Evolutionary conservation across 1,140 invertebrate species (phyloP).

Genomic region (Sipha flava): DNA sequence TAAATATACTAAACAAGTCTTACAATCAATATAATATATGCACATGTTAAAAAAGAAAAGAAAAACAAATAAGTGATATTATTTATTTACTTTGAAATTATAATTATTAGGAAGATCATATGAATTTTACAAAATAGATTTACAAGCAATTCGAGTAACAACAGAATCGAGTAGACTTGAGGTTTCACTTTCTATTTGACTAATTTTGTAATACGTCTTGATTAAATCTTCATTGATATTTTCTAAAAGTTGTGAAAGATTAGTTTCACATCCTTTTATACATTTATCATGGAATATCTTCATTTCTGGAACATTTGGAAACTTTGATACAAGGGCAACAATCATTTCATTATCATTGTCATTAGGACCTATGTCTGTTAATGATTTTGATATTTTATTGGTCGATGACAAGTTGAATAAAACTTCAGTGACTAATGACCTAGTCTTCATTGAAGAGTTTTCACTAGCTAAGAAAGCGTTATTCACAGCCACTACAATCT

Average conservation of each 20-base stretch:
- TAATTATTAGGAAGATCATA: no score
- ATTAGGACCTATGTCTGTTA: constrained; percentile 55
- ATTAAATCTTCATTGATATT: constrained; percentile 41
- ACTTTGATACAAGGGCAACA: constrained; percentile 47
- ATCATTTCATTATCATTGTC: constrained; percentile 50
- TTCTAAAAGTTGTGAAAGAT: constrained; percentile 44
- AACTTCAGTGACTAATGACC: constrained; percentile 56
- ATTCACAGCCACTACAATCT: constrained; percentile 58
- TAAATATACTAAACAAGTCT: no score
- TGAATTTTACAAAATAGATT: background rate
- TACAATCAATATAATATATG: no score
- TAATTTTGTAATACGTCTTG: constrained; percentile 52
- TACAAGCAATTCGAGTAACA: constrained; percentile 50
- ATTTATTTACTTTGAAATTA: no score
- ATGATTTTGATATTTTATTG: constrained; percentile 57
- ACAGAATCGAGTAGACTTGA: constrained; percentile 50
- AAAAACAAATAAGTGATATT: no score
- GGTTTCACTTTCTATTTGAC: constrained; percentile 44
- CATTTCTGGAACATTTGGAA: constrained; percentile 28
- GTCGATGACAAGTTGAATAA: constrained; percentile 59
- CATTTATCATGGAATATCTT: constrained; percentile 26
- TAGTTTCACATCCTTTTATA: constrained; percentile 47
- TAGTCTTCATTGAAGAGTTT: constrained; percentile 50
- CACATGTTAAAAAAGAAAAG: no score
- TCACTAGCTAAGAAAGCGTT: constrained; percentile 53